A percentile compares a stretch with the other conserved stretches of the same genome.
Conservation (phyloP, 2,797 vertebrate genomes). For the Cyprinella venusta region DNA sequence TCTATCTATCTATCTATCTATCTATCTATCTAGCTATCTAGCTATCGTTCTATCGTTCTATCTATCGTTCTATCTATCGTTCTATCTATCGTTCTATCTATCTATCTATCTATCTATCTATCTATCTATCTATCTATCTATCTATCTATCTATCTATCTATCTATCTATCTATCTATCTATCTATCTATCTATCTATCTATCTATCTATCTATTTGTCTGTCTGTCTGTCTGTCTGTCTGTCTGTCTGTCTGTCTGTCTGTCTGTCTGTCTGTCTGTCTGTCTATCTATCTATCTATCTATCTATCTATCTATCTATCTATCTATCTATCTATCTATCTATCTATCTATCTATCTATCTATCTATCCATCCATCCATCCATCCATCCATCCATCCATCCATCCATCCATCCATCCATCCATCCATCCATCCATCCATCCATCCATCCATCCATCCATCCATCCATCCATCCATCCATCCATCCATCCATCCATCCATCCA, state of each 20-base stretch:
- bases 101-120: too few species aligned
- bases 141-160: too few species aligned
- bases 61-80: not conserved
- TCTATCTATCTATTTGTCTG: not conserved
- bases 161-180: not conserved
- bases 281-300: rapidly evolving
- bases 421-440: too few species aligned
- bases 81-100: not conserved
- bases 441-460: too few species aligned
- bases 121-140: rapidly evolving
- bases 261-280: not conserved
- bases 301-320: not conserved
- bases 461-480: not conserved
- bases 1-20: not conserved
- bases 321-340: not conserved
- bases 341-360: not conserved
- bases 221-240: not conserved
- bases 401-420: not conserved
- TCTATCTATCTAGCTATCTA: not conserved
- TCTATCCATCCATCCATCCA: rapidly evolving
- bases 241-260: not conserved
- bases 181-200: not conserved
- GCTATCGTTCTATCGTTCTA: rapidly evolving
- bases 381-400: not conserved
- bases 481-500: not conserved